Evolutionary conservation across 2,888 invertebrate genomes (phyloP).

Genomic region (Pammene fasciana): DNA sequence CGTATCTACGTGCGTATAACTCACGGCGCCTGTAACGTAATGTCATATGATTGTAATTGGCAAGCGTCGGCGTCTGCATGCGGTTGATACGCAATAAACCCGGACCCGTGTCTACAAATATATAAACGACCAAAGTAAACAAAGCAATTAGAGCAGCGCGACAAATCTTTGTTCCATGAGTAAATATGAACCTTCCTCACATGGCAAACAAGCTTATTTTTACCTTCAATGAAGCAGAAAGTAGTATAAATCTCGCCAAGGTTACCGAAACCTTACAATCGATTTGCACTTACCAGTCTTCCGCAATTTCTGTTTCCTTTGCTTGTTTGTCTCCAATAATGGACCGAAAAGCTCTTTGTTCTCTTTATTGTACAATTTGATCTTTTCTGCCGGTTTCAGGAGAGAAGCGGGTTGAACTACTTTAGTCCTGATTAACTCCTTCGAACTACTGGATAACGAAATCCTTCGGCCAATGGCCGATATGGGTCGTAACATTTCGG

Average conservation of each 20-base stretch:
- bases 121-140: slow-evolving; percentile 53
- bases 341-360: slow-evolving; percentile 79
- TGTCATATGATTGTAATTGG: slow-evolving; percentile 79
- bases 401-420: slow-evolving; percentile 71
- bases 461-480: slow-evolving; percentile 60
- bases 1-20: slow-evolving; percentile 56
- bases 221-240: slow-evolving; percentile 40
- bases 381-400: slow-evolving; percentile 72
- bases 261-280: slow-evolving; percentile 57
- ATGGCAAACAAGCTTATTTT: slow-evolving; percentile 21
- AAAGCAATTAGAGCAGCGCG: slow-evolving; percentile 43
- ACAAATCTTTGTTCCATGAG: slow-evolving; percentile 14
- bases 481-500: slow-evolving; percentile 69
- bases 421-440: slow-evolving; percentile 71
- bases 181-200: slow-evolving; percentile 1
- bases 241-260: slow-evolving; percentile 52
- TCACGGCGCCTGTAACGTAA: slow-evolving; percentile 66
- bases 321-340: slow-evolving; percentile 74
- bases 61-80: slow-evolving; percentile 51
- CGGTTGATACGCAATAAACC: slow-evolving; percentile 46
- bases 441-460: slow-evolving; percentile 57
- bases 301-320: slow-evolving; percentile 68
- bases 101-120: slow-evolving; percentile 53
- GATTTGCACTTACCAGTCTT: slow-evolving; percentile 65
- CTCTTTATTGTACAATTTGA: slow-evolving; percentile 77